Evolutionary conservation across 1,140 invertebrate species (phyloP), one percentile per base, ranked within the genome.

Genomic region (Bombyx mandarina): DNA sequence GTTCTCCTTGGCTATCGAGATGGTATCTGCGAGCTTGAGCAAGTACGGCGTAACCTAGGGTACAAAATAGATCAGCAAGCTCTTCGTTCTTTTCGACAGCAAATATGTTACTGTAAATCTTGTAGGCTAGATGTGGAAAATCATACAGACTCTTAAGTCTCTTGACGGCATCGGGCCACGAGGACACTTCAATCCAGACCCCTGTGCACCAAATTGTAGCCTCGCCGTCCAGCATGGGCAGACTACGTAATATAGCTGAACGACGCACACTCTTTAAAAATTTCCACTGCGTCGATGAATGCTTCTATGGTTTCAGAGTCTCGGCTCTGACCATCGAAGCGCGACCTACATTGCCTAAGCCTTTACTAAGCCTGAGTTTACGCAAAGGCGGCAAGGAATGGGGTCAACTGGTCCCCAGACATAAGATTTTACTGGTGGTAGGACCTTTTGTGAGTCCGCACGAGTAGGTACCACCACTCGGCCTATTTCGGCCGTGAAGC

Each of bases 41-140:
- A 82, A 55, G 44, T 71, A 64, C 44, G 75, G 69, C 5, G 73
- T 79, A 22, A 81, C 73, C 53, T 72, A 59, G 0, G 71, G 65
- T 7, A 79, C 51, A 43, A 75, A 76, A 58, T 79, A 80, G 45
- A 9, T 73, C 65, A 4, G 61, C 53, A 7, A 58, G 53, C 49
- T 54, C 61, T n/a, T 46, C 8, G 2, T 53, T 35, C 52, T 69
- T 60, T 43, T 69, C 63, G 7, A 8, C 8, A 18, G 61, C 50
- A 44, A 66, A 71, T 3, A 68, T 49, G 5, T 67, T 65, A 8
- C 59, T 45, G 42, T 57, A 63, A 1, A 72, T 26, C 51, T 60
- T 54, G 53, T 72, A 61, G 8, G 62, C 49, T 6, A 61, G 63
- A 8, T 55, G 58, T 48, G 54, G 64, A 22, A 46, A 35, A 1